Evolutionary conservation across 2,797 vertebrate species (phyloP).

Genomic region (Phoebastria nigripes): DNA sequence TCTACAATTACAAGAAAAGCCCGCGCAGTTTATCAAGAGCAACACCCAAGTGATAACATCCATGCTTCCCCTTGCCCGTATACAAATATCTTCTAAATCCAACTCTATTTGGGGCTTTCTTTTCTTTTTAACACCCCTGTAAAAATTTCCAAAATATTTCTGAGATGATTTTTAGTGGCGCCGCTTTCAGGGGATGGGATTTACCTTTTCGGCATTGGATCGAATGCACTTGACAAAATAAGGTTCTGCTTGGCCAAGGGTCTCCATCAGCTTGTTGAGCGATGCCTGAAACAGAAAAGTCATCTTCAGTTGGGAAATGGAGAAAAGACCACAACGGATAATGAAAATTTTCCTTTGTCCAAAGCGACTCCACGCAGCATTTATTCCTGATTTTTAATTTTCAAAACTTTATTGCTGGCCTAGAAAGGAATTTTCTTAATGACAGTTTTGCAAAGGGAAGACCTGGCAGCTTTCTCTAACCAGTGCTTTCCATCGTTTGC

Average conservation of each 20-base stretch:
- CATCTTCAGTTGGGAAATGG: neutral
- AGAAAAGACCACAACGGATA: neutral
- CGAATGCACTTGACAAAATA: slow-evolving; percentile 99
- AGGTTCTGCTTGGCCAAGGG: slow-evolving; percentile 93
- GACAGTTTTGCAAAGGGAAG: neutral
- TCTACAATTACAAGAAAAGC: neutral
- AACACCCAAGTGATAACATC: neutral
- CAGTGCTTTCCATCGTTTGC: neutral
- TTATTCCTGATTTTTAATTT: neutral
- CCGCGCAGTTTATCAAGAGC: neutral
- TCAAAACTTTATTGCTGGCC: neutral
- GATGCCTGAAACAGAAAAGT: slow-evolving; percentile 81
- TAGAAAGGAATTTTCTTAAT: neutral
- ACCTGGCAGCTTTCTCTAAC: neutral
- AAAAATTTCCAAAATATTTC: neutral
- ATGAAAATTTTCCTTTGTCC: neutral
- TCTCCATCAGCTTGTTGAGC: slow-evolving; percentile 97
- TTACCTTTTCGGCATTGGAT: slow-evolving; percentile 98
- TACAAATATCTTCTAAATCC: neutral
- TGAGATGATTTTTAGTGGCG: neutral
- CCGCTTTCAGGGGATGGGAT: rapidly evolving
- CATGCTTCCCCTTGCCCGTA: neutral
- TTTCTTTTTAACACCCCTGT: neutral
- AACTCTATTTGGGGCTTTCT: neutral
- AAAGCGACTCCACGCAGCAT: neutral